Base-by-base conservation (phyloP, 2,797 vertebrate genomes). In the Microcaecilia unicolor region DNA sequence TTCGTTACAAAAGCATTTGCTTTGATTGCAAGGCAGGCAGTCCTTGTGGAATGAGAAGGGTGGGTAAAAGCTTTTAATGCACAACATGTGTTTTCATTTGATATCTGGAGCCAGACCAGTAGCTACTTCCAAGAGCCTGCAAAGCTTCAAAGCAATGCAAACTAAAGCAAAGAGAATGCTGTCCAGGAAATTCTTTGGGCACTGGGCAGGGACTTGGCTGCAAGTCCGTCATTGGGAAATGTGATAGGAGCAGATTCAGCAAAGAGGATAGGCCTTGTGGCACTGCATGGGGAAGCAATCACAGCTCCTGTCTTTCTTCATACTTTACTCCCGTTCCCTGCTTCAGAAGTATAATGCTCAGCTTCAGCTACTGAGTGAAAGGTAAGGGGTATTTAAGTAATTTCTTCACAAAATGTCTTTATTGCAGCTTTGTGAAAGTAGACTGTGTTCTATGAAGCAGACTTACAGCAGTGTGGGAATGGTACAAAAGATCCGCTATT, bases 111-210 rank as follows among this genome's bases (percentile, higher is more conserved):
- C 67, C 74, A 72, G 73, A 81, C 76, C 73, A 81, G 70, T 71
- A 78, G 81, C 81, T 73, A 67, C n/a, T n/a, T n/a, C n/a, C n/a
- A n/a, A 69, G 71, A 71, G 71, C 68, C 69, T 49, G 74, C 65
- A 61, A 40, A 44, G 76, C 83, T 83, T 82, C 75, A 79, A 80
- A 82, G 77, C 75, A 58, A 69, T 56, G 61, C 62, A 64, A 58
- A n/a, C n/a, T n/a, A 49, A 78, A 65, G 76, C 70, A 72, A 67
- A 43, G 64, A 55, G 81, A 83, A 78, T 75, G 78, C 77, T 70
- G 72, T 78, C 80, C 84, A 89, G 87, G 86, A 92, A 93, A 84
- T 87, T 75, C 81, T 88, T 86, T 70, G 78, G 78, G 83, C 84
- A 70, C 37, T 85, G 87, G 83, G 84, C 85, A 81, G 88, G 82